Evolutionary conservation across 2,113 vertebrate genomes (phyloP).

Genomic region (Xerus inauris): DNA sequence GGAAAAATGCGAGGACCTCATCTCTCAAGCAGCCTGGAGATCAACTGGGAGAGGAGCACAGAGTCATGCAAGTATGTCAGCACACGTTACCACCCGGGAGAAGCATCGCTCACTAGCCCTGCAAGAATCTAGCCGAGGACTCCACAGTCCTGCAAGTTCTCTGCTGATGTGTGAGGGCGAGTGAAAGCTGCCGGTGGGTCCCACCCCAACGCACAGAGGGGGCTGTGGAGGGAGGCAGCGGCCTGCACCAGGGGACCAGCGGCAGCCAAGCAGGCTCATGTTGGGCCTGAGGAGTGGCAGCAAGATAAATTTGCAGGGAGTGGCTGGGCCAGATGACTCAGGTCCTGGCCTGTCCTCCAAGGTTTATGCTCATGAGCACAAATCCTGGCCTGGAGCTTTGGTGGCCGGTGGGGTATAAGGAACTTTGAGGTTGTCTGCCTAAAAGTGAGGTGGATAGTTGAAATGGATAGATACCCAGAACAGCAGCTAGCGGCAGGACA

Average conservation of each 20-base stretch:
- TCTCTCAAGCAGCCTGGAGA: neutral
- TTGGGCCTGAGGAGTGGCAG: no score
- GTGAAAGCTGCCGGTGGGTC: neutral
- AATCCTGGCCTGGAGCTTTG: neutral
- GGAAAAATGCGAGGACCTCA: no score
- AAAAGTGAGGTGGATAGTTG: neutral
- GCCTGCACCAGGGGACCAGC: neutral
- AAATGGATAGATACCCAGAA: neutral
- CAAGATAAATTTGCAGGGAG: neutral
- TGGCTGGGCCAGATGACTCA: slow-evolving; percentile 15
- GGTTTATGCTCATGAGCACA: neutral
- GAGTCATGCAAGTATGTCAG: neutral
- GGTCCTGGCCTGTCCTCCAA: neutral
- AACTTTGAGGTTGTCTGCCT: neutral
- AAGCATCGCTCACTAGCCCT: fast-evolving
- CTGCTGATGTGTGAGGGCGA: neutral
- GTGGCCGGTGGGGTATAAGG: no score
- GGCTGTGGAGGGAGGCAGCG: neutral
- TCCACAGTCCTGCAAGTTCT: neutral
- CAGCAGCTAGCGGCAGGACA: neutral
- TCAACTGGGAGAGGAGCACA: neutral
- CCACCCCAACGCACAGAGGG: fast-evolving
- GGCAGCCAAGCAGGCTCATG: neutral
- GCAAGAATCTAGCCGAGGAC: neutral
- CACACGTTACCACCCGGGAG: neutral